These are phyloP conservation scores for Drosophila mayaguana DNA, from an alignment of 2,888 invertebrate genomes.

Conservation along the genomic window DNA sequence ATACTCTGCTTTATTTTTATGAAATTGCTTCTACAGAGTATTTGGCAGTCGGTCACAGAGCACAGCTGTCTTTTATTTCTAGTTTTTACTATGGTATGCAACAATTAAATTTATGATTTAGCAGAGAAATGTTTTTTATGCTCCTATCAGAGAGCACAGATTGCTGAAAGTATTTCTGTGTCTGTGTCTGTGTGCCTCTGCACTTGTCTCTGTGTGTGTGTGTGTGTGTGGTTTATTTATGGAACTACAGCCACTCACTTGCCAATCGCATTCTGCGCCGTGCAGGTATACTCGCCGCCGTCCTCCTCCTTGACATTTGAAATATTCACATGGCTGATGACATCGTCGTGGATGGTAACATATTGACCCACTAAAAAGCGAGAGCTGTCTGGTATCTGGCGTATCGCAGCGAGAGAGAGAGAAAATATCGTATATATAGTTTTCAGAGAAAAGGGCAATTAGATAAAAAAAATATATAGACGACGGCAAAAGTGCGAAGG, in stretches of 20 bases:
- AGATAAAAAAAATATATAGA: constrained; percentile 34
- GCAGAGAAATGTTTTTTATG: constrained; percentile 77
- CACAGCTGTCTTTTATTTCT: constrained; percentile 3
- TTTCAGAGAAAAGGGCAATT: constrained; percentile 54
- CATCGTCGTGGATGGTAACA: constrained; percentile 96
- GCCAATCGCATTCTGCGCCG: constrained; percentile 93
- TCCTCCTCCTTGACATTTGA: constrained; percentile 95
- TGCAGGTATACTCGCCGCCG: constrained; percentile 95
- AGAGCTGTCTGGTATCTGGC: constrained; percentile 85
- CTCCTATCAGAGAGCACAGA: constrained; percentile 37
- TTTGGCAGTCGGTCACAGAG: background rate
- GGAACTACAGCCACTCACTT: constrained; percentile 85
- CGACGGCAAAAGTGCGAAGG: constrained; percentile 1
- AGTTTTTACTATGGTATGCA: constrained; percentile 43
- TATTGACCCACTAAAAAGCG: constrained; percentile 96
- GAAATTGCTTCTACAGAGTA: background rate
- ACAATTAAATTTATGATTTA: constrained; percentile 81
- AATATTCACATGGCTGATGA: constrained; percentile 96
- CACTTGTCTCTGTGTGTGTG: constrained; percentile 21
- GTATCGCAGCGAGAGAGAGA: background rate
- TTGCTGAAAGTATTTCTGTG: constrained; percentile 7
- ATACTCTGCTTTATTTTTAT: background rate
- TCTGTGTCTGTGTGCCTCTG: background rate
- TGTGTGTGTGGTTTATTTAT: constrained; percentile 58
- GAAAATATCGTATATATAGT: constrained; percentile 4